Evolutionary conservation across 2,113 vertebrate species (phyloP), one percentile per base, ranked within the genome.

Genomic region (Toxotes chatareus): DNA sequence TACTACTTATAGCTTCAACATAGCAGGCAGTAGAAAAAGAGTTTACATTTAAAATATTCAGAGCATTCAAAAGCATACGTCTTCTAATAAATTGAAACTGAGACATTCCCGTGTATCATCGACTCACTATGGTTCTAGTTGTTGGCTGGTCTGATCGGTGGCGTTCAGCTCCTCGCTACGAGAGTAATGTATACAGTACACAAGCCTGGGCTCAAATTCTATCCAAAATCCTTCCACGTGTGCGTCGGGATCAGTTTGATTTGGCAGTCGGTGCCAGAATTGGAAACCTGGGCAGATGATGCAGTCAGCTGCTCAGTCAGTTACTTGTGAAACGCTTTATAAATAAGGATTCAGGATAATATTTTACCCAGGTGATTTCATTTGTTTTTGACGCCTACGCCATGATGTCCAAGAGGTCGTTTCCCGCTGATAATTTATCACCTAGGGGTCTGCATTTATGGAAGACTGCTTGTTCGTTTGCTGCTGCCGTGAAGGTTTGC

Each of bases 21-120:
- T 84, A 76, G 93, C 93, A 94, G 92, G 93, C 92, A 93, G 90
- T 94, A 94, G 80, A 93, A 94, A 88, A 92, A 87, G 77, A 88
- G 55, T 88, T 90, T 69, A 94, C 89, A 93, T 88, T 90, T 88
- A 86, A 94, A 94, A 93, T 93, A 93, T 76, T 83, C 76, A 88
- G 69, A 89, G 91, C 91, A 93, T 93, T 93, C 93, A 91, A 91
- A 92, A 91, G 91, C 89, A 94, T 79, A 87, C 64, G 57, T 76
- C 66, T 34, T 90, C 85, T 89, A 84, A 86, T 85, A 86, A 89
- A 84, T 23, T 84, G 82, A 86, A 79, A 88, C 81, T 70, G 83
- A 90, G 82, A 91, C 91, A 90, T 91, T 90, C 80, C 65, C 72
- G 46, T 84, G 81, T 85, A 79, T 70, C 66, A 81, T 86, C 42